Base-by-base conservation (phyloP, 2,888 invertebrate genomes). In the Onchidella celtica region DNA sequence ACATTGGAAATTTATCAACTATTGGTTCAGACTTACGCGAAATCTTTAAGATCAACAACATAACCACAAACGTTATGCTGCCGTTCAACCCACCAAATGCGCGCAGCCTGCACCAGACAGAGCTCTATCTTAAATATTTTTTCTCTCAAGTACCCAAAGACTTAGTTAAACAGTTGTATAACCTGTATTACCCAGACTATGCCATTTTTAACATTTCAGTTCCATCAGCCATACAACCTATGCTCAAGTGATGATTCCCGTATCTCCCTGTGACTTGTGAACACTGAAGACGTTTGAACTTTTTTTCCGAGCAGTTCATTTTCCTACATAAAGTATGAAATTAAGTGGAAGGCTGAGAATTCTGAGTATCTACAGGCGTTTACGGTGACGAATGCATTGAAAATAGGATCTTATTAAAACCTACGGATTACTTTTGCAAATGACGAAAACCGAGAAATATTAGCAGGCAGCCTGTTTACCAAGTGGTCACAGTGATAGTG, bases 1-100 rank as follows among this genome's bases (percentile, higher is more conserved):
- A 97, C 91, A 95, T 98, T 85, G 97, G 97, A 89, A 97, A 97
- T 94, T 97, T 97, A 94, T 97, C 97, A 91, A 97, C 96, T 0
- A 93, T 98, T 11, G 94, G 96, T 55, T 96, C 96, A 90, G 98
- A 98, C 92, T 95, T 97, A 0, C 94, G 95, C 27, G 40, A 47
- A 27, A 27, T 72, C 9, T 29, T 72, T 27, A 55, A 72, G 2
- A 17, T 11, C 2, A 40, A 27, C 14, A 11, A 9, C 2, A 2
- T 72, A 17, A 27, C 55, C 6, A 24, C n/a, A 3, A 14, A 14
- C 14, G 32, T 72, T 24, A 40, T 47, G 24, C 9, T 72, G 4
- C 72, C 72, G 2, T 11, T 9, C 6, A 11, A 27, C 11, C 11
- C 2, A 27, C 47, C 40, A 11, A 24, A 36, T 1, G 11, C 6